Percentiles rank a stretch among this genome's conserved stretches.
These are phyloP conservation scores for Syrista parreyssii DNA, from an alignment of 2,888 invertebrate genomes.

Conservation along the genomic window DNA sequence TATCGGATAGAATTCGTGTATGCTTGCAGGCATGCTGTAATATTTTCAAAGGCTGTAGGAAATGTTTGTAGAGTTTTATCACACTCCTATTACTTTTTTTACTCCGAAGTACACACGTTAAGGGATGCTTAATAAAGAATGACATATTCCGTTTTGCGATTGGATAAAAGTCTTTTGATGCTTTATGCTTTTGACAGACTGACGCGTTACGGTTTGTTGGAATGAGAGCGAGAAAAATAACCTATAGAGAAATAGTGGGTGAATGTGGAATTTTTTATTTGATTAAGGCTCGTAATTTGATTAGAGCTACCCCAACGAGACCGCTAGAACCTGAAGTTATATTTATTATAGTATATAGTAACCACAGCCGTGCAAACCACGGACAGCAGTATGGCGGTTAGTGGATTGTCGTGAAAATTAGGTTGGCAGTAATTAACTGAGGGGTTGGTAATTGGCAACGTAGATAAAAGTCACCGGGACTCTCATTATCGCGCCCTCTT, in stretches of 20 bases:
- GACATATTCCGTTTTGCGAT: neutral
- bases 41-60: neutral
- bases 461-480: neutral
- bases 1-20: neutral
- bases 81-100: no score
- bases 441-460: neutral
- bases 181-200: neutral
- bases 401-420: neutral
- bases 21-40: neutral
- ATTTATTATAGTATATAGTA: neutral
- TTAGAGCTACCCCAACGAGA: neutral
- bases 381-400: neutral
- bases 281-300: neutral
- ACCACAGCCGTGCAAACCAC: neutral
- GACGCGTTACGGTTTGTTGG: neutral
- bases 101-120: neutral
- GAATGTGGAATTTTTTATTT: neutral
- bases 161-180: neutral
- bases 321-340: neutral
- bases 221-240: neutral
- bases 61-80: no score
- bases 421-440: neutral
- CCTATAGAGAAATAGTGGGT: neutral
- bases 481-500: neutral
- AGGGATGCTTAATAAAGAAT: neutral